phyloP scores from a whole-genome alignment of 2,797 vertebrate species.

The Adrianichthys oophorus region DNA sequence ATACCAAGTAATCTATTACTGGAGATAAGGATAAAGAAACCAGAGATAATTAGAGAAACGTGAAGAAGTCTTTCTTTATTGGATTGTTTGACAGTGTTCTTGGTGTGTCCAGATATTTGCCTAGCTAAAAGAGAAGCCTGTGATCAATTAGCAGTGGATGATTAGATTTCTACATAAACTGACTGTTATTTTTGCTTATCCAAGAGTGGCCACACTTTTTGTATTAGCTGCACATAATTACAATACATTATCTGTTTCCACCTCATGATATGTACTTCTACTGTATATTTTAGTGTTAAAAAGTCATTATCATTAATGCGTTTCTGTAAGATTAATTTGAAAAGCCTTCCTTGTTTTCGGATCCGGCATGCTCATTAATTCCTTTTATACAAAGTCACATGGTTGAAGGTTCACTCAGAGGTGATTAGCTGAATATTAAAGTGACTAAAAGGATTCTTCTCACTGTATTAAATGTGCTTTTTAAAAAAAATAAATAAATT shows the following conservation, averaged over 20 bases:
- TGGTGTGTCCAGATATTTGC: no score
- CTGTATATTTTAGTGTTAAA: neutral
- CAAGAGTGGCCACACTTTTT: neutral
- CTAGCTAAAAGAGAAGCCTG: no score
- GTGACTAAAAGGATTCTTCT: conserved; percentile 27
- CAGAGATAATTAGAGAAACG: no score
- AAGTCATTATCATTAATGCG: neutral
- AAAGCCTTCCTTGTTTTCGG: neutral
- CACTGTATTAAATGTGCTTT: conserved; percentile 1
- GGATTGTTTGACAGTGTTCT: no score
- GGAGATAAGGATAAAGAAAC: no score
- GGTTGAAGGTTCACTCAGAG: conserved; percentile 4
- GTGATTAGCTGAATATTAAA: conserved; percentile 13
- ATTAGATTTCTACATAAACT: no score
- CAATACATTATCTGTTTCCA: no score
- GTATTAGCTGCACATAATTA: neutral
- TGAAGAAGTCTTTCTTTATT: no score
- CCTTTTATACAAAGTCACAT: conserved; percentile 14
- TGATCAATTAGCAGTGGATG: no score
- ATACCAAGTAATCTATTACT: no score
- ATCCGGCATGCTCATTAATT: neutral
- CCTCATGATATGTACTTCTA: neutral
- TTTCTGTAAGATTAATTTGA: neutral
- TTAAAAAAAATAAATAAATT: conserved; percentile 14
- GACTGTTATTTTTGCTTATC: neutral